Conservation (phyloP, 1,140 invertebrate species). For the Apis cerana region DNA sequence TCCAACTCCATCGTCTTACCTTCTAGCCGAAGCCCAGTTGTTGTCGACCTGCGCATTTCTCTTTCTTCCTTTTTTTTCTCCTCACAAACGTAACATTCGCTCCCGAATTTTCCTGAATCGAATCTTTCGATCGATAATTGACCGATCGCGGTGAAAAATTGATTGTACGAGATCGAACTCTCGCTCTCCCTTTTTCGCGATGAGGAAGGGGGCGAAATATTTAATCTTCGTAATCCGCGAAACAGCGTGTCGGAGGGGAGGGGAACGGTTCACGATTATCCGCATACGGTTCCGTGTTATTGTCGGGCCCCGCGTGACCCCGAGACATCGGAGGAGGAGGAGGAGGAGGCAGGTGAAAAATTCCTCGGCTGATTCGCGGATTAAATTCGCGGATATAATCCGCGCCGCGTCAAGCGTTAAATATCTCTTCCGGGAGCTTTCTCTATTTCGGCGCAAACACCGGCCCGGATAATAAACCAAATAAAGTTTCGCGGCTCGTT, state of each 20-base stretch:
- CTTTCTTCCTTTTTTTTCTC: too few species aligned
- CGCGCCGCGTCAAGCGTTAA: constrained; percentile 35
- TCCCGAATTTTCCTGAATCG: too few species aligned
- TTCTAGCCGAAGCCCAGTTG: too few species aligned
- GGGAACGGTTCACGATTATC: constrained; percentile 45
- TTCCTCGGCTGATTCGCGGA: constrained; percentile 53
- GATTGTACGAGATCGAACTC: too few species aligned
- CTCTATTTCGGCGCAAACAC: constrained; percentile 48
- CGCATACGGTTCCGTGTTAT: constrained; percentile 2
- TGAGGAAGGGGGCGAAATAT: background rate
- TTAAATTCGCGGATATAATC: constrained; percentile 56
- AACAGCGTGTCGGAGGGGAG: constrained; percentile 25
- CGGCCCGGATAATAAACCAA: constrained; percentile 37
- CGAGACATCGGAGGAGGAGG: background rate
- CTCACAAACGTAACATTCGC: too few species aligned
- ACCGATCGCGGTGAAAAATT: background rate
- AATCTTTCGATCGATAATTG: too few species aligned
- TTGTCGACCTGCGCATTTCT: too few species aligned
- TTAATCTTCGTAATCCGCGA: constrained; percentile 41
- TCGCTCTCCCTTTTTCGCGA: too few species aligned
- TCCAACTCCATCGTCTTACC: too few species aligned
- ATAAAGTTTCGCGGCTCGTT: constrained; percentile 30
- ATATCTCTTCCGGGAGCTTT: constrained; percentile 37
- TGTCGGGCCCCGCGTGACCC: background rate
- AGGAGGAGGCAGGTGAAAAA: constrained; percentile 36